Evolutionary conservation across 2,113 vertebrate species (phyloP).

Genomic region (Chamaetylas fuelleborni): DNA sequence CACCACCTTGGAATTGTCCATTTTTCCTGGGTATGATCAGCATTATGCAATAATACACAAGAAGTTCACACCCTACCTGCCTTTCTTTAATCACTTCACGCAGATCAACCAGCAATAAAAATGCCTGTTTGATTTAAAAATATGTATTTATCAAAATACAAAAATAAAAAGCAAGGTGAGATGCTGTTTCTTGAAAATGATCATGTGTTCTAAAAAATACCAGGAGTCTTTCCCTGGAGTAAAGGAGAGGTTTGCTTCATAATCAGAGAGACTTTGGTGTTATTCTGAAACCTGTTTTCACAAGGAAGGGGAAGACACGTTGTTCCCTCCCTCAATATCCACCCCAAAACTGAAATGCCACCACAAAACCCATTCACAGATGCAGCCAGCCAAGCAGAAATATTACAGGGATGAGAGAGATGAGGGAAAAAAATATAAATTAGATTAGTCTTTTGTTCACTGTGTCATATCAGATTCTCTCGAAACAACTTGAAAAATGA

Average conservation of each 20-base stretch:
- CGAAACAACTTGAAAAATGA: neutral
- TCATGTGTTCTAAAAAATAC: neutral
- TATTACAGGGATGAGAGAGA: neutral
- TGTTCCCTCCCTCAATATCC: neutral
- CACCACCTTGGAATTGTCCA: fast-evolving
- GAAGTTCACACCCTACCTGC: neutral
- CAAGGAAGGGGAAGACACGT: neutral
- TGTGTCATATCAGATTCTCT: neutral
- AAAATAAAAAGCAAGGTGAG: neutral
- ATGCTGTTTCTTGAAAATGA: neutral
- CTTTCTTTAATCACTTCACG: neutral
- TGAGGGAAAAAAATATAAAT: neutral
- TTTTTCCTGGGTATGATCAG: neutral
- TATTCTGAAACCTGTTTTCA: neutral
- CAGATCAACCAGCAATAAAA: neutral
- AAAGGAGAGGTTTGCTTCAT: neutral
- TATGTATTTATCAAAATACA: too few species aligned
- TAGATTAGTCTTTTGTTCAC: neutral
- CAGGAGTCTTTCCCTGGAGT: neutral
- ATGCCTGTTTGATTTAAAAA: too few species aligned
- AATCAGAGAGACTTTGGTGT: neutral
- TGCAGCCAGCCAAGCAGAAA: neutral
- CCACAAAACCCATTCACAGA: neutral
- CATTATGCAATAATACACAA: neutral
- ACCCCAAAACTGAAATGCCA: neutral